Evolutionary conservation across 1,140 invertebrate species (phyloP), one percentile per base, ranked within the genome.

Genomic region (Arion vulgaris): DNA sequence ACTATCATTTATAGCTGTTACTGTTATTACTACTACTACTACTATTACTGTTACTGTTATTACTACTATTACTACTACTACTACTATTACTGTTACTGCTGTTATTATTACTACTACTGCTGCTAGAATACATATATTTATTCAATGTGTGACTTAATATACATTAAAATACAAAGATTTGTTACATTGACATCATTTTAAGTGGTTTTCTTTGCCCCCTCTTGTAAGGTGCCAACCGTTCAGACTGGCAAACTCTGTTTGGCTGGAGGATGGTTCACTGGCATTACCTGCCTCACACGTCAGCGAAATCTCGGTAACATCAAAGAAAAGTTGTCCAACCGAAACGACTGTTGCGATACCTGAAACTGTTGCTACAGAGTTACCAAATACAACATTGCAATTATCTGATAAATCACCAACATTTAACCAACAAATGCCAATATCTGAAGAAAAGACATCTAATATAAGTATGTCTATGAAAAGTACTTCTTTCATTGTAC

Each of bases 11-110:
- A 4, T 45, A 49, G 32, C 75, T 78, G 32, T 41, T 53, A 57
- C 75, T 78, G 32, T 41, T 78, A 11, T 28, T 57, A 78, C 75
- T 57, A 78, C 75, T 78, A 78, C 49, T 78, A 78, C 75, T 78
- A 78, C 75, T 78, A 51, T 41, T 78, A 51, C 75, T 78, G 9
- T 41, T 78, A 78, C 75, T 78, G 49, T 41, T 78, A 78, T 4
- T 51, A 78, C 75, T 78, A 78, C 75, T 78, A 78, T 41, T 78
- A 57, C 75, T 57, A 57, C 72, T 74, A 41, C 72, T 74, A 41
- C 72, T 74, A 41, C 72, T 74, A 74, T 34, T 74, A 41, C 72
- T 74, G n/a, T 34, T 74, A 41, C 75, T 78, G 32, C 75, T 78
- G 2, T 41, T 57, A 57, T 41, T 78, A 78, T 41, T 78, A 78